A percentile compares a stretch with the other conserved stretches of the same genome.
These are phyloP conservation scores for Euborellia annulipes DNA, from an alignment of 1,140 invertebrate genomes.

Conservation along the genomic window DNA sequence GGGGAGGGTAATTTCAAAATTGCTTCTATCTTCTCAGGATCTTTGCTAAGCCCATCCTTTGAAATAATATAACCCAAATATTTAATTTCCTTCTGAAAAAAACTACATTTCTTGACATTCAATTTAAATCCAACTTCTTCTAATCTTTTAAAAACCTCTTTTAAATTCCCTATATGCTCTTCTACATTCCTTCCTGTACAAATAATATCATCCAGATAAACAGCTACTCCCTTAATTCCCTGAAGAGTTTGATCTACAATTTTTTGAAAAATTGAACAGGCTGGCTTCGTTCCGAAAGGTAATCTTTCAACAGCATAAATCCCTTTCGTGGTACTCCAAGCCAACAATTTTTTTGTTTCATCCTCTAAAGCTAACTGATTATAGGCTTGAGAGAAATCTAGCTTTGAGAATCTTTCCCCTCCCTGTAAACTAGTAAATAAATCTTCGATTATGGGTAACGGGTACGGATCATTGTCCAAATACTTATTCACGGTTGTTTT, in stretches of 20 bases:
- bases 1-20: constrained; percentile 23
- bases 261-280: constrained; percentile 27
- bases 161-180: constrained; percentile 16
- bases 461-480: constrained; percentile 13
- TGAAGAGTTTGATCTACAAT: constrained; percentile 23
- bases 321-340: constrained; percentile 20
- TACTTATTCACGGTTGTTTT: constrained; percentile 18
- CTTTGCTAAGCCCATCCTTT: constrained; percentile 17
- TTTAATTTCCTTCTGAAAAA: constrained; percentile 17
- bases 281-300: constrained; percentile 19
- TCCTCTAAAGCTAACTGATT: neutral
- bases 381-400: constrained; percentile 10
- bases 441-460: constrained; percentile 15
- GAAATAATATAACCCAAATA: constrained; percentile 23
- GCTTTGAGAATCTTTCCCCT: constrained; percentile 13
- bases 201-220: constrained; percentile 25
- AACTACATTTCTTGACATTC: constrained; percentile 17
- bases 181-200: constrained; percentile 15
- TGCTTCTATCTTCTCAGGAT: constrained; percentile 22
- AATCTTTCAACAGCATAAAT: constrained; percentile 21
- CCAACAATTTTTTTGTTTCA: constrained; percentile 11
- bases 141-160: constrained; percentile 14
- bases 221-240: constrained; percentile 13
- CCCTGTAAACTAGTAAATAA: constrained; percentile 13
- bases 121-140: constrained; percentile 14